Base-by-base conservation (phyloP, 2,113 vertebrate genomes). In the Eptesicus fuscus region DNA sequence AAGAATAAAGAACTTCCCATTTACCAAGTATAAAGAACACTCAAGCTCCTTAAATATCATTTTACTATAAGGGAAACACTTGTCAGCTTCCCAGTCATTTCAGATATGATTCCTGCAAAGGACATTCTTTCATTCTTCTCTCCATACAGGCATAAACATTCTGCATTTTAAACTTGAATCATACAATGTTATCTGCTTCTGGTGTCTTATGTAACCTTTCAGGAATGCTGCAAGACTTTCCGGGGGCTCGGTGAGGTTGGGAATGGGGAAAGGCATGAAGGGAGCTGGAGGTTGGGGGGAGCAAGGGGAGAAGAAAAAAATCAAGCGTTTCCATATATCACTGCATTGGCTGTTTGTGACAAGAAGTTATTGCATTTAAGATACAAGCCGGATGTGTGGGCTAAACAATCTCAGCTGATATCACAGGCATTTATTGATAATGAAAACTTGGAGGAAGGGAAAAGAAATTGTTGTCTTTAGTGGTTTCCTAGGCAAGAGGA, bases 141-240 rank as follows among this genome's bases (percentile, higher is more conserved):
- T 97, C 95, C 96, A 98, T 98, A 94, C 96, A 97, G 97, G 95
- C 98, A 97, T 97, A 98, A 98, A 98, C 98, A 98, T 97, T 98
- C 97, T 92, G 97, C 97, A 97, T 98, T 98, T 98, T 98, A 98
- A 96, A 97, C 97, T 98, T 73, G 91, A 97, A 95, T 95, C 96
- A 98, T 96, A 99, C 98, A 98, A 99, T 99, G 98, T 98, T 99
- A 99, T 99, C 98, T 98, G 79, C 92, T 98, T 97, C 92, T 97
- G 97, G 96, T 98, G 98, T 98, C 98, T 98, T 98, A 98, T 98
- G 98, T 98, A 99, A 99, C 97, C 98, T 98, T 98, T 83, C 96
- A 98, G 98, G 98, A 99, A 99, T 99, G 98, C 95, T 97, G 97
- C 97, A 98, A 98, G 97, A 97, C 98, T 98, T 98, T 98, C 98